Evolutionary conservation across 2,888 invertebrate genomes (phyloP).

Genomic region (Spilosoma lubricipeda): DNA sequence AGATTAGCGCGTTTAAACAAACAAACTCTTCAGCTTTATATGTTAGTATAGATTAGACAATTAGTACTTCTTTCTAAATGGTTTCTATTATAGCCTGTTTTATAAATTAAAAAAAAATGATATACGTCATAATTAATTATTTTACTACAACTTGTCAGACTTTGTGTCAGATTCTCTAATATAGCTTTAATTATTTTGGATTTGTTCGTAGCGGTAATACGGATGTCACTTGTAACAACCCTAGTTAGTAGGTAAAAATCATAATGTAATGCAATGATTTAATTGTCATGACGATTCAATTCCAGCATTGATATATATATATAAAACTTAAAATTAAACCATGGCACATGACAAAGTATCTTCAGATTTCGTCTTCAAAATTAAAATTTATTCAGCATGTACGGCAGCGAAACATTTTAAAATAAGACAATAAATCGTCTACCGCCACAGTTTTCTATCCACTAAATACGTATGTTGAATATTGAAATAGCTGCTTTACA

Average conservation of each 20-base stretch:
- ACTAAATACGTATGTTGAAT: not conserved
- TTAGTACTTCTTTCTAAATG: too few species aligned
- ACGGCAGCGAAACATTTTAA: not conserved
- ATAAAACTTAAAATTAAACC: not conserved
- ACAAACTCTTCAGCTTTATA: too few species aligned
- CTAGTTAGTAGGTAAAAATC: not conserved
- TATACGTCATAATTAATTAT: not conserved
- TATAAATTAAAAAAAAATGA: not conserved
- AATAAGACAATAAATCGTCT: not conserved
- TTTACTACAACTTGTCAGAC: not conserved
- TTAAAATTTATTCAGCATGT: not conserved
- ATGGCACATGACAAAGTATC: not conserved
- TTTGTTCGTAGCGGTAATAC: not conserved
- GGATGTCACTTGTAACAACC: not conserved
- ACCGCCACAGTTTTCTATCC: not conserved
- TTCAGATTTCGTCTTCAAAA: not conserved
- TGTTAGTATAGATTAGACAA: too few species aligned
- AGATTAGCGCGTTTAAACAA: too few species aligned
- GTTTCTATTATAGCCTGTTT: not conserved
- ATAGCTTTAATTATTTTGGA: not conserved
- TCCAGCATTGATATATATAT: too few species aligned
- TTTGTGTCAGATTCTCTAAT: not conserved
- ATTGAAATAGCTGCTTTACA: constrained; percentile 1
- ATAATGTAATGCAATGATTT: too few species aligned
- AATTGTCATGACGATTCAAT: not conserved